Evolutionary conservation across 1,140 invertebrate genomes (phyloP).

Genomic region (Pteromalus puparum): DNA sequence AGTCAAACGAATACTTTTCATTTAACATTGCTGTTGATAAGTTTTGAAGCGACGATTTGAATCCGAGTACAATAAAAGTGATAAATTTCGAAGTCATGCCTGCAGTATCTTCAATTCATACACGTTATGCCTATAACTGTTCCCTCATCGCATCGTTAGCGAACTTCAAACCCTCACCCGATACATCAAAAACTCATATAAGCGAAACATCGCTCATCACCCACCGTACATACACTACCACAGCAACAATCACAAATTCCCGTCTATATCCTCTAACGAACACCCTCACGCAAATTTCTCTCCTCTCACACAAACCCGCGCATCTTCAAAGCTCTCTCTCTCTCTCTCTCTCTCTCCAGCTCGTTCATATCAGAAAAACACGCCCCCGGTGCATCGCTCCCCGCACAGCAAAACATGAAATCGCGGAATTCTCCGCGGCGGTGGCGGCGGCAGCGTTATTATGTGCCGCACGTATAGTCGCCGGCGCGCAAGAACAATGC

Average conservation of each 20-base stretch:
- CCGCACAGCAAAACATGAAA: constrained; percentile 33
- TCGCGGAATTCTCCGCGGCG: constrained; percentile 35
- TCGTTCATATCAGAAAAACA: not conserved
- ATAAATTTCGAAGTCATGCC: too few relatives aligned
- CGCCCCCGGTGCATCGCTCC: not conserved
- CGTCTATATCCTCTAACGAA: not conserved
- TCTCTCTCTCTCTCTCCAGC: constrained; percentile 17
- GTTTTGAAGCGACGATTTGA: too few relatives aligned
- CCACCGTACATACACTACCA: not conserved
- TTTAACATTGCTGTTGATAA: too few relatives aligned
- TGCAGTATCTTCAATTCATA: too few relatives aligned
- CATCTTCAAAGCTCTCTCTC: too few relatives aligned
- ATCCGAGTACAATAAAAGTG: too few relatives aligned
- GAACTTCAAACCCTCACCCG: too few relatives aligned
- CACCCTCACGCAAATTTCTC: not conserved
- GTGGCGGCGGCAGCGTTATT: constrained; percentile 21
- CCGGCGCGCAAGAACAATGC: constrained; percentile 41
- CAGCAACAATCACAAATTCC: not conserved
- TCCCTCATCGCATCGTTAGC: too few relatives aligned
- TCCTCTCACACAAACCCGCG: not conserved
- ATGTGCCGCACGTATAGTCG: constrained; percentile 31
- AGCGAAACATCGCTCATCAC: too few relatives aligned
- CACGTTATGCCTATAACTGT: too few relatives aligned
- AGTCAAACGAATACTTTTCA: too few relatives aligned
- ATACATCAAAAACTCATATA: too few relatives aligned